Percentiles rank a stretch among this genome's conserved stretches.
Conservation (phyloP, 2,888 invertebrate species). For the Drosophila niveifrons region DNA sequence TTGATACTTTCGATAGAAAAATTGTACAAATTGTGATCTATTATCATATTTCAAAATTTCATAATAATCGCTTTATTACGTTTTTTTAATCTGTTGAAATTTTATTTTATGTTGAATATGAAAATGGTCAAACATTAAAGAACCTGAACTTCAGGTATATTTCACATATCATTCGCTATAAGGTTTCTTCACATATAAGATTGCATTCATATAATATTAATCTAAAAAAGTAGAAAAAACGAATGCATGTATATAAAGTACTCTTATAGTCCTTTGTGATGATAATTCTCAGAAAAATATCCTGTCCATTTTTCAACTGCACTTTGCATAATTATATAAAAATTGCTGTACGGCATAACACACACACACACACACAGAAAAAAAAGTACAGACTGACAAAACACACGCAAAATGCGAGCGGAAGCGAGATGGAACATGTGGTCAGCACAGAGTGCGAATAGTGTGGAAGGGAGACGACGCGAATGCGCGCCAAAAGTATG, state of each 20-base stretch:
- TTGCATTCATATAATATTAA: no score
- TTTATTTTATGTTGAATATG: no score
- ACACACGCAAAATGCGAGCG: conserved; percentile 23
- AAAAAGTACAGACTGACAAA: conserved; percentile 57
- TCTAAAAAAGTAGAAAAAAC: background rate
- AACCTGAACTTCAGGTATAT: no score
- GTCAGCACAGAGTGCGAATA: background rate
- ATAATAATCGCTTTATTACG: background rate
- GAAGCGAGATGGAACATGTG: conserved; percentile 32
- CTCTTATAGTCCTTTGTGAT: background rate
- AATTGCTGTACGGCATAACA: background rate
- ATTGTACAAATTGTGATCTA: background rate
- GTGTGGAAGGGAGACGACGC: conserved; percentile 42
- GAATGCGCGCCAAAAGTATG: conserved; percentile 64
- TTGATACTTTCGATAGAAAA: background rate
- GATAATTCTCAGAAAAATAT: conserved; percentile 14
- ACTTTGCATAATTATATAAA: conserved; percentile 29
- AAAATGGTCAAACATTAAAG: no score
- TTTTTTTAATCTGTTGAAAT: background rate
- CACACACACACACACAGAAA: no score
- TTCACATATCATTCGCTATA: no score
- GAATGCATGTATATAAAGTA: background rate
- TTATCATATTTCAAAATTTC: background rate
- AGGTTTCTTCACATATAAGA: no score
- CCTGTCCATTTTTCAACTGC: conserved; percentile 10